These are phyloP conservation scores for Leptobrachium leishanense DNA, from an alignment of 2,113 vertebrate genomes.

Conservation along the genomic window DNA sequence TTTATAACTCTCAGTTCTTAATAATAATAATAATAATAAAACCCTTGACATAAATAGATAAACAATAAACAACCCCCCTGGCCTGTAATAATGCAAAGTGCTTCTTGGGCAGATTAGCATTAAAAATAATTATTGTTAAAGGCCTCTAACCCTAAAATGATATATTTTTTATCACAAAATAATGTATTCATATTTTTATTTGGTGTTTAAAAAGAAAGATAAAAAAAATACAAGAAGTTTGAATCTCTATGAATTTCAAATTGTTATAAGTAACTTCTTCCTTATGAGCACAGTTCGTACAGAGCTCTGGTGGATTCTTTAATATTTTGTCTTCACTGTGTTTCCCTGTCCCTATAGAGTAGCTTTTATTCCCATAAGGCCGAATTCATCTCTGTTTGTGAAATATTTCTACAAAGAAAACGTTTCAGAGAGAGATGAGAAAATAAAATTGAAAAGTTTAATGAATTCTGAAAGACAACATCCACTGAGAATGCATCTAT, in stretches of 20 bases:
- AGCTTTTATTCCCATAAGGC: not conserved
- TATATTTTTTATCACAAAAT: no score
- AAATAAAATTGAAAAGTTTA: constrained; percentile 14
- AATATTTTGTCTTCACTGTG: constrained; percentile 5
- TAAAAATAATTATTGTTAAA: no score
- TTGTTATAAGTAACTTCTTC: not conserved
- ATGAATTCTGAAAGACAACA: constrained; percentile 16
- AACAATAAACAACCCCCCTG: no score
- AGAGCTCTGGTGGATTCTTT: constrained; percentile 31
- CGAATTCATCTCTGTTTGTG: constrained; percentile 6
- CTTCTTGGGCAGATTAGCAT: no score
- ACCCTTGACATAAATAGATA: no score
- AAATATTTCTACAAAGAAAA: constrained; percentile 20
- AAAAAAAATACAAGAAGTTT: constrained; percentile 20
- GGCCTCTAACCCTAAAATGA: no score
- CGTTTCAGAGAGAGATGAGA: constrained; percentile 10
- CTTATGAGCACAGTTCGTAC: constrained; percentile 35
- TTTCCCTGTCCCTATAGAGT: constrained; percentile 20
- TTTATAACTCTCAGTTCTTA: no score
- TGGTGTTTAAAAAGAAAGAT: not conserved
- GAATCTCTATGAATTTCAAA: not conserved
- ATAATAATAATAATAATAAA: no score
- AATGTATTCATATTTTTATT: constrained; percentile 18
- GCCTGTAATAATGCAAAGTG: no score
- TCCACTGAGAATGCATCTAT: constrained; percentile 16